Percentiles rank a stretch among this genome's conserved stretches.
phyloP scores from a whole-genome alignment of 1,140 invertebrate species.

The Papilio helenus region DNA sequence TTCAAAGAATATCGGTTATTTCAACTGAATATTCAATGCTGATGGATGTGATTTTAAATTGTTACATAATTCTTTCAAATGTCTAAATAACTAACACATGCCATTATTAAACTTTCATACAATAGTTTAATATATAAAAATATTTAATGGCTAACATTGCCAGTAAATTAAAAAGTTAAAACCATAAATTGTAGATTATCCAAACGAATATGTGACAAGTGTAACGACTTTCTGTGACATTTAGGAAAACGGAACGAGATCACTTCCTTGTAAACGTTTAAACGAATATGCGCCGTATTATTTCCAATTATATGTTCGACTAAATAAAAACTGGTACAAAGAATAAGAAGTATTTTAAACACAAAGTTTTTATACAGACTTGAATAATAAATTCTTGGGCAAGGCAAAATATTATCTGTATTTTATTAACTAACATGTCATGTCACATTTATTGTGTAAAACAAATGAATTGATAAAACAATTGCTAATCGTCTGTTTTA shows the following conservation, averaged over 20 bases:
- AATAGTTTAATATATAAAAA: too few relatives aligned
- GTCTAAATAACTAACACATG: too few relatives aligned
- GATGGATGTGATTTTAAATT: too few relatives aligned
- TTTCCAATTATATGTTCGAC: background rate
- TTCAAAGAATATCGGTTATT: too few relatives aligned
- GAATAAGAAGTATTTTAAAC: background rate
- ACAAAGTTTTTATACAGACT: background rate
- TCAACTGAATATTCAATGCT: too few relatives aligned
- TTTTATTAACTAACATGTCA: background rate
- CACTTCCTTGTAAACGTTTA: background rate
- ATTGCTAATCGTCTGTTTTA: background rate
- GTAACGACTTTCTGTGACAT: conserved; percentile 7
- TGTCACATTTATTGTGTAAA: background rate
- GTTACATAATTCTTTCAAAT: too few relatives aligned
- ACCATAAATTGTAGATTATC: background rate
- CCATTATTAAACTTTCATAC: too few relatives aligned
- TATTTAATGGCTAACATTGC: too few relatives aligned
- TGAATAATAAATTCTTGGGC: background rate
- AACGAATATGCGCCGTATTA: background rate
- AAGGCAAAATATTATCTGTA: background rate
- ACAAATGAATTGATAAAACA: background rate
- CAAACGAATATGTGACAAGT: background rate
- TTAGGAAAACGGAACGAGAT: background rate
- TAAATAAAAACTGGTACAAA: background rate
- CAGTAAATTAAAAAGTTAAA: background rate